Base-by-base conservation (phyloP, 2,888 invertebrate genomes). In the Drosophila mulleri region DNA sequence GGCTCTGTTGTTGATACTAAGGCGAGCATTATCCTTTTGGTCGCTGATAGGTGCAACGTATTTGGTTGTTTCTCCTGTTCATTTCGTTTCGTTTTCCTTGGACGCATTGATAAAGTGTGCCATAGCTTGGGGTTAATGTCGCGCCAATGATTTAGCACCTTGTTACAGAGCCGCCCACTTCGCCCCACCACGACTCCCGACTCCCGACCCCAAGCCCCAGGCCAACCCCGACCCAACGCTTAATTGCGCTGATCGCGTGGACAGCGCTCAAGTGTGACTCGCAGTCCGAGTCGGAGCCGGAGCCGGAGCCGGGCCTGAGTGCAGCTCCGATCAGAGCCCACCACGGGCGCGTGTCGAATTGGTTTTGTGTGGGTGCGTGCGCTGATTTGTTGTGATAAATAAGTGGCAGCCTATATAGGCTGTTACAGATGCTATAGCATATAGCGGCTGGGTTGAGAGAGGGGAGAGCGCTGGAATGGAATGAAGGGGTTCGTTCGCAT, bases 111-210 rank as follows among this genome's bases (percentile, higher is more conserved):
- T 91, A 91, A 92, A 91, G 92, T 91, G 90, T 85, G 88, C 90
- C 88, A 91, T 91, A 89, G 86, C 89, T 91, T 92, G 88, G 92
- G 91, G 92, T 91, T 91, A 91, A 91, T 91, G 91, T 92, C 92
- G 89, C 75, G 80, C 90, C 91, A 91, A 91, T 91, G 91, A 91
- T 91, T 91, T 92, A 92, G 90, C 90, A 92, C 90, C 92, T 92
- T 90, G 91, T 91, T 91, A 91, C 89, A 86, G 75, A 59, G 53
- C 39, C 16, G 52, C 52, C 62, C 53, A 35, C 45, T 12, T 29
- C 39, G 42, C 32, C 32, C 9, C 32, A 9, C 32, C 1, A 57
- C 53, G 29, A 39, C 45, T 12, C n/a, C 37, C 37, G 41, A 3
- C 63, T n/a, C n/a, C n/a, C 39, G 2, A n/a, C 58, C 63, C 54